These are phyloP conservation scores for Austrofundulus limnaeus DNA, from an alignment of 2,113 vertebrate species.

Conservation along the genomic window DNA sequence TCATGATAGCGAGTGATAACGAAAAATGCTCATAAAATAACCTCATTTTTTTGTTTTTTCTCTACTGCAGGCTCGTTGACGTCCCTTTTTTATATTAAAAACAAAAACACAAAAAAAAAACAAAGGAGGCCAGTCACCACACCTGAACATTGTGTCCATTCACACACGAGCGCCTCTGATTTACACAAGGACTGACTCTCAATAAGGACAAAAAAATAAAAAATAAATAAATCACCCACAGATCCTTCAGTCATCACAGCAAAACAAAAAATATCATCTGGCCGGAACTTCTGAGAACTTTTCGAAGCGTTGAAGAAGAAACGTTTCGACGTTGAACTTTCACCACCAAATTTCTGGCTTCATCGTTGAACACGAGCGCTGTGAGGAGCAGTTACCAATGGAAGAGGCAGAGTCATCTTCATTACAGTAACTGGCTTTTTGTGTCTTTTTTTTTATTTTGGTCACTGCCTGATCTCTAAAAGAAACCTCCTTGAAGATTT, in stretches of 20 bases:
- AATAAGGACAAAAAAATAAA: conserved; percentile 22
- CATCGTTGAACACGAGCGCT: conserved; percentile 24
- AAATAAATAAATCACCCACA: conserved; percentile 3
- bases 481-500: conserved; percentile 29
- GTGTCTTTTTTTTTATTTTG: conserved; percentile 14
- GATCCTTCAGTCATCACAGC: conserved; percentile 17
- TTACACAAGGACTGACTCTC: conserved; percentile 28
- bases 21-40: not conserved
- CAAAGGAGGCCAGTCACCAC: conserved; percentile 63
- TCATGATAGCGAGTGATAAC: too few relatives aligned
- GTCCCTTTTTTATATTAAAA: conserved; percentile 49
- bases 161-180: conserved; percentile 40
- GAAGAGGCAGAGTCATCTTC: conserved; percentile 31
- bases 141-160: conserved; percentile 63
- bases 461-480: conserved; percentile 19
- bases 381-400: conserved; percentile 27
- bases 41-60: conserved; percentile 15
- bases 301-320: conserved; percentile 27
- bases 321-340: conserved; percentile 35
- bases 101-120: conserved; percentile 52
- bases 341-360: conserved; percentile 31
- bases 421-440: conserved; percentile 28
- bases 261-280: conserved; percentile 6
- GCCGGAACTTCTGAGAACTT: conserved; percentile 32
- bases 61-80: conserved; percentile 62